Evolutionary conservation across 2,888 invertebrate species (phyloP), one percentile per base, ranked within the genome.

Genomic region (Drosophila leonis): DNA sequence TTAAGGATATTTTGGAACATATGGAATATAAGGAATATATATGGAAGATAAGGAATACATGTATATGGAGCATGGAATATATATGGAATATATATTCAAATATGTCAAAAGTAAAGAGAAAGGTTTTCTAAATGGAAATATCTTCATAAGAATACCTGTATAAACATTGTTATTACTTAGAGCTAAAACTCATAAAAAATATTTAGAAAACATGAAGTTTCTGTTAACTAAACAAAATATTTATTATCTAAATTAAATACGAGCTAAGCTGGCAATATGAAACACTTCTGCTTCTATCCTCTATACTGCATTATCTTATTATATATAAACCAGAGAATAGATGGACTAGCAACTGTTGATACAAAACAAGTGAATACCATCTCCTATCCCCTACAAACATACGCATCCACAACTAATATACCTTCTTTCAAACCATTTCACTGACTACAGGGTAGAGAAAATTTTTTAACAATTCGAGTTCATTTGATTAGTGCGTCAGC

Each of bases 401-500:
- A 35, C 2, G 0, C 3, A 41, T 4, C 4, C 41, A 18, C 4
- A 42, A 20, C 9, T 6, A 13, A 49, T 33, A 33, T 7, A 4
- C 18, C 4, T 31, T 12, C 13, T 13, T 13, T 13, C n/a, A 10
- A 31, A 0, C 5, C 18, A 41, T 3, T 15, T 31, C 6, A 15
- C 13, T 56, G 15, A 10, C 6, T 20, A 33, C 33, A 42, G 42
- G 42, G 56, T 33, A 42, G 41, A 13, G 0, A 31, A 55, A 18
- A 2, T 12, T 56, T 39, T 46, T 46, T 42, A 37, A 51, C 55
- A 49, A 42, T 37, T 56, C 41, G 12, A 65, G 57, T 55, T 62
- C 41, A 51, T 49, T 69, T 63, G 64, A 52, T 39, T 33, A 12
- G 20, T 76, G 78, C 62, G 77, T 65, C 75, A 76, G 68, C 67